Base-by-base conservation (phyloP, 2,888 invertebrate species). In the Tiphia femorata region DNA sequence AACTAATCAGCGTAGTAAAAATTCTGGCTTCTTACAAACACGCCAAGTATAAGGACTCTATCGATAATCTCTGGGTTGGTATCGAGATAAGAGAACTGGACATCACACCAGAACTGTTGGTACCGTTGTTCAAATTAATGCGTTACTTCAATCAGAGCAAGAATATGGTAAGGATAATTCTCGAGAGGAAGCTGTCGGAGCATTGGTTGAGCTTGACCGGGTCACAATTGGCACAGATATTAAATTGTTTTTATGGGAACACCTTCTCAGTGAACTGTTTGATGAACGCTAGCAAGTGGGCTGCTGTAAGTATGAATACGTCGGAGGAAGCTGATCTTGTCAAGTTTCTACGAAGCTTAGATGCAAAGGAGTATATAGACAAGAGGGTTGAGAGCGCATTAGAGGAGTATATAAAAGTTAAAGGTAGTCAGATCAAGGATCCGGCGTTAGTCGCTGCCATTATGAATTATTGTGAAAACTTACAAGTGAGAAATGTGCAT, bases 31-130 rank as follows among this genome's bases (percentile, higher is more conserved):
- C 80, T 46, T 86, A 87, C 70, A 86, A 79, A 40, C 85, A 86
- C 60, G 70, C 79, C 3, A 85, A 84, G 58, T 87, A 87, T 76
- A 81, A 84, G 20, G 85, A 86, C 19, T 85, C 85, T 6, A 85
- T 89, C 53, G 91, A 92, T 67, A 88, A 88, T 74, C 79, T 91
- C 30, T 92, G 91, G 91, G 84, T 88, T 54, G 90, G 90, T 7
- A 86, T 92, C 17, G 52, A 66, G 14, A 58, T 57, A 0, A 86
- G 85, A 50, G 87, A 88, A 66, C 76, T 84, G 27, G 86, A 88
- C 21, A 88, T 92, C 33, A 82, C 86, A 78, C 86, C 86, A 53
- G 80, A 80, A 7, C 89, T 89, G 75, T 85, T 91, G 54, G 84
- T 86, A 1, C 75, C 85, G 21, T 81, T 91, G 10, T 90, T 89